Conservation (phyloP, 2,113 vertebrate genomes). For the Arizona elegans region DNA sequence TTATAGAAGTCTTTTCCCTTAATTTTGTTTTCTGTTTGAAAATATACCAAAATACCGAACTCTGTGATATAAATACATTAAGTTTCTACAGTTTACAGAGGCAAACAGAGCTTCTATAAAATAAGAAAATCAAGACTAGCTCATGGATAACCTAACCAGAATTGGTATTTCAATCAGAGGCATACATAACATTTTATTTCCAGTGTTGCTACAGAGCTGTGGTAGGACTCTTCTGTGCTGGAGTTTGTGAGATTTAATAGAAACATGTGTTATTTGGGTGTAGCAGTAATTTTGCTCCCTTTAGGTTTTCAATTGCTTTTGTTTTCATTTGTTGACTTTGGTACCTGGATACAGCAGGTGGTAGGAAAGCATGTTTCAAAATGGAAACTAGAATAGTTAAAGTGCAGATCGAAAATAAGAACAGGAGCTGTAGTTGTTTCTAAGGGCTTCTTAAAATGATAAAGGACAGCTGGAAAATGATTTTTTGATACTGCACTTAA, state of each 20-base stretch:
- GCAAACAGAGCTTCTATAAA: neutral
- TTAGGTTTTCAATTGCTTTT: slow-evolving; percentile 6
- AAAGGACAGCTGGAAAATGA: neutral
- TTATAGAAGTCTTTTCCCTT: neutral
- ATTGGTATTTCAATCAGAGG: neutral
- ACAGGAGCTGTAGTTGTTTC: neutral
- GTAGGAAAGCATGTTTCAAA: neutral
- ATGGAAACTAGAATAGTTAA: slow-evolving; percentile 1
- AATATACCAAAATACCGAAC: neutral
- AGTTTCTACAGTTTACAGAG: neutral
- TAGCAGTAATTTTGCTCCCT: neutral
- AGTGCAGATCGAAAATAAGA: slow-evolving; percentile 10
- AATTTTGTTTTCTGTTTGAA: neutral
- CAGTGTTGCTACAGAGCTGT: neutral
- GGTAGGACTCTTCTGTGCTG: neutral
- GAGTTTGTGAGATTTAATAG: neutral
- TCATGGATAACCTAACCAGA: neutral
- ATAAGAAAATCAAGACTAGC: neutral
- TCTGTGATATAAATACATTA: neutral
- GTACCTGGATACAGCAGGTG: neutral
- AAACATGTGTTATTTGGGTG: neutral
- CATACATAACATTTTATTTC: neutral
- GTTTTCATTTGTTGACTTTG: neutral
- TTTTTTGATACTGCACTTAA: neutral
- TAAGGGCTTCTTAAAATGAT: neutral